These are phyloP conservation scores for Callospermophilus lateralis DNA, from an alignment of 2,113 vertebrate species.

Conservation along the genomic window DNA sequence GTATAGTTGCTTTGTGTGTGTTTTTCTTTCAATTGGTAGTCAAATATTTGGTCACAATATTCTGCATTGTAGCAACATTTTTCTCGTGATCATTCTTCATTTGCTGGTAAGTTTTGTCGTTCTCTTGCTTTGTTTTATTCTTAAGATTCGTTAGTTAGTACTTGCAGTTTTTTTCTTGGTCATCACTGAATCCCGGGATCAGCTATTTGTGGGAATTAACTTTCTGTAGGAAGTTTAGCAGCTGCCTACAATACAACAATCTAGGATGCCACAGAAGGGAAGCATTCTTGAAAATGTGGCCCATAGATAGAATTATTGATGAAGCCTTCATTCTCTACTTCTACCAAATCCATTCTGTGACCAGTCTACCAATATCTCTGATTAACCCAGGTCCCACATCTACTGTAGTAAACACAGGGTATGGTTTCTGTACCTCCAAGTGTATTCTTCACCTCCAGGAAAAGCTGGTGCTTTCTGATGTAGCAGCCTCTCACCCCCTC, in stretches of 20 bases:
- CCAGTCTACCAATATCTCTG: neutral
- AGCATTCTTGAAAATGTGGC: neutral
- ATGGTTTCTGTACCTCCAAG: neutral
- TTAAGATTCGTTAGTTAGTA: conserved; percentile 3
- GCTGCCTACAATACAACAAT: neutral
- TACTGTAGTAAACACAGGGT: neutral
- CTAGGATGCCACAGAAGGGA: neutral
- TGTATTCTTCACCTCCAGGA: neutral
- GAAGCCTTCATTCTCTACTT: neutral
- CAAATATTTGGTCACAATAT: neutral
- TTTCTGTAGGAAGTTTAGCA: neutral
- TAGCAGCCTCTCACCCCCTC: neutral
- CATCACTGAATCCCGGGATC: neutral
- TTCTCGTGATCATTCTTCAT: neutral
- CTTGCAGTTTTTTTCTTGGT: neutral
- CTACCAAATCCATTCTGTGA: neutral
- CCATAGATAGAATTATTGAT: neutral
- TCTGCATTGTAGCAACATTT: neutral
- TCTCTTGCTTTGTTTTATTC: conserved; percentile 40
- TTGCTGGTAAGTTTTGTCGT: neutral
- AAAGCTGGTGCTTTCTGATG: neutral
- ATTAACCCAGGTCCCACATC: neutral
- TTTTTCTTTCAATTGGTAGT: neutral
- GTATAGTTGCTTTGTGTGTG: neutral
- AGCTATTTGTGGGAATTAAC: neutral